Base-by-base conservation (phyloP, 2,797 vertebrate species). In the Tamandua tetradactyla region DNA sequence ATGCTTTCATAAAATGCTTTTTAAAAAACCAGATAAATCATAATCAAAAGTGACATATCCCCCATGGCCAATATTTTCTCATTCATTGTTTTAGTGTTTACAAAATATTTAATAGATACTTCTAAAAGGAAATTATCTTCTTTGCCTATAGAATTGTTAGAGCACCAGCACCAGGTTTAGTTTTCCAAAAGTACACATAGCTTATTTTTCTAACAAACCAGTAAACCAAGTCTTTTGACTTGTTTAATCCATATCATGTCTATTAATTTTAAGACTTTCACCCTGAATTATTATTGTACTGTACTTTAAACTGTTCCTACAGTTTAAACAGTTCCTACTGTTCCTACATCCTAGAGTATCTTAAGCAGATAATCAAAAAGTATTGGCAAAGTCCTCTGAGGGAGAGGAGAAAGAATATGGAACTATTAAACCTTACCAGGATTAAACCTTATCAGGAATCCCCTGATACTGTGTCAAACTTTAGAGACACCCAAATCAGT, bases 1-100 rank as follows among this genome's bases (percentile, higher is more conserved):
- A 93, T 85, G 18, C 22, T 87, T 93, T 71, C 62, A 93, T 37
- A 52, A 95, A 87, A 61, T 68, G 68, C 14, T 85, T 89, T 88
- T 83, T 5, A 40, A 52, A 79, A 89, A 93, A 93, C 74, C 37
- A 13, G 59, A 89, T 55, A 86, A 68, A 52, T 64, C n/a, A n/a
- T n/a, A n/a, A n/a, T n/a, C n/a, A n/a, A n/a, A n/a, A n/a, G n/a
- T n/a, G n/a, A 62, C n/a, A 92, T 62, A 49, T 62, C 85, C 32
- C 42, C 37, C 40, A 80, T 57, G 52, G 20, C 78, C n/a, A 81
- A 57, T 35, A 76, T 83, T 75, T 94, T 81, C 61, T 91, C 42
- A 64, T 17, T 42, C 47, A 12, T 87, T 78, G 22, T 32, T 90
- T 95, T 92, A 93, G 85, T 84, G 81, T 92, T 92, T 57, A 78